Base-by-base conservation (phyloP, 2,888 invertebrate species). In the Crocallis elinguaria region DNA sequence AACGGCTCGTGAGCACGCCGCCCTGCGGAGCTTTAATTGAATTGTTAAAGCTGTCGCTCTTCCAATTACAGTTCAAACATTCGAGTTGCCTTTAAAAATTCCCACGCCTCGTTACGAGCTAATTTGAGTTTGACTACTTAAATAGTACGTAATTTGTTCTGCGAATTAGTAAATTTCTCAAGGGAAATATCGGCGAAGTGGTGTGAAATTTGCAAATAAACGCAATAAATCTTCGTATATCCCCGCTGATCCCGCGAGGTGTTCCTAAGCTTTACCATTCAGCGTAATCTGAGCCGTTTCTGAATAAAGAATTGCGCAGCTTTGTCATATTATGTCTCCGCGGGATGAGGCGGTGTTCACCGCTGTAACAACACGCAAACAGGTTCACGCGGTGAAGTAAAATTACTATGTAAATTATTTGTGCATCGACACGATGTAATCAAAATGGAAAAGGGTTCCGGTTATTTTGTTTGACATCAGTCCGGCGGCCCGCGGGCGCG, bases 121-220 rank as follows among this genome's bases (percentile, higher is more conserved):
- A 33, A 63, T 56, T 57, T 45, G 30, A 45, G 43, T 30, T 39
- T 45, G 49, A 56, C 52, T 36, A 44, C 21, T 42, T 58, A 48
- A 60, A 58, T 57, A 41, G 38, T n/a, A 35, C 32, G 23, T 45
- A 30, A 55, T 58, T 56, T 46, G 57, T 49, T 43, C 44, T 41
- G 49, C 56, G 42, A 59, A 49, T 45, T 29, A 46, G 64, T 57
- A 66, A 54, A 68, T 69, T 66, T 69, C 73, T 74, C 72, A 33
- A 39, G 70, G 71, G 71, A 73, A 67, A 71, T 63, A 57, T 46
- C 17, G 41, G 50, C 49, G 41, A 51, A 50, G 55, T 51, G 55
- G 46, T 36, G 49, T 21, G 54, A 56, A 65, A 52, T 58, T 64
- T 62, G 48, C 59, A 46, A 66, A 64, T 67, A 60, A 62, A 71